These are phyloP conservation scores for Rynchops niger DNA, from an alignment of 2,113 vertebrate species.

Conservation along the genomic window DNA sequence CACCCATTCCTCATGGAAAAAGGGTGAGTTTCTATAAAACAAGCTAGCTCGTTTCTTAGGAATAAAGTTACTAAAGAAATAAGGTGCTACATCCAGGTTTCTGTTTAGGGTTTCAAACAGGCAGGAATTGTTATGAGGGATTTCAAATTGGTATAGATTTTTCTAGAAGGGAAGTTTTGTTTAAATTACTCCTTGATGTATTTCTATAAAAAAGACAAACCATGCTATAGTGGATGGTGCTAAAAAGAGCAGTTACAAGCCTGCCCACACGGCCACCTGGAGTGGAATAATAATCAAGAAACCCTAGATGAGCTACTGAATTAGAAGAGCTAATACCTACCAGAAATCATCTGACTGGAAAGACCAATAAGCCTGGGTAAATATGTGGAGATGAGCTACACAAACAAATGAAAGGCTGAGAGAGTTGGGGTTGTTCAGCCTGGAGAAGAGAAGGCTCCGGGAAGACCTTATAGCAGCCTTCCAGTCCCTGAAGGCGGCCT, in stretches of 20 bases:
- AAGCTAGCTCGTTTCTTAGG: background rate
- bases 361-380: background rate
- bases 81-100: background rate
- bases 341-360: constrained; percentile 28
- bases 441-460: no score
- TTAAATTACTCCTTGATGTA: constrained; percentile 18
- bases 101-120: background rate
- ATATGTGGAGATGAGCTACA: background rate
- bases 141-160: background rate
- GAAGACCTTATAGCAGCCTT: no score
- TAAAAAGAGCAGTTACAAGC: constrained; percentile 53
- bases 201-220: constrained; percentile 42
- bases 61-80: background rate
- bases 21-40: background rate
- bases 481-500: no score
- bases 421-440: no score
- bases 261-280: constrained; percentile 52
- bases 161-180: constrained; percentile 3
- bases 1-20: background rate
- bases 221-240: background rate
- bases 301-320: constrained; percentile 42
- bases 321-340: constrained; percentile 21
- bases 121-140: background rate
- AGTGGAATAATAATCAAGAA: constrained; percentile 48
- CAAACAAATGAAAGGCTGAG: background rate